Percentiles rank a stretch among this genome's conserved stretches.
Conservation (phyloP, 2,888 invertebrate genomes). For the Aleiodes testaceus region DNA sequence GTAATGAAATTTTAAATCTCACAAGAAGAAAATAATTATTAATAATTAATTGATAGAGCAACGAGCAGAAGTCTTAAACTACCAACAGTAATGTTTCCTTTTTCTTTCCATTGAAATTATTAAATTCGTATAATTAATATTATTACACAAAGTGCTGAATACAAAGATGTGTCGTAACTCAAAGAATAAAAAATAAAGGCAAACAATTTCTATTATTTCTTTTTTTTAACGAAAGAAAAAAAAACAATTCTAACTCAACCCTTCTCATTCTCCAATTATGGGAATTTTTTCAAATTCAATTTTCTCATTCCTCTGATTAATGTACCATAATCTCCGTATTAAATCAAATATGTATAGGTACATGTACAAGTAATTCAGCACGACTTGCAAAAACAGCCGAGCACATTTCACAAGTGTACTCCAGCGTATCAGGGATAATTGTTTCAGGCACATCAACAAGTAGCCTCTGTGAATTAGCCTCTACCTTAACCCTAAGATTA, state of each 20-base stretch:
- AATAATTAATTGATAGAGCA: constrained; percentile 17
- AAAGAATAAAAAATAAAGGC: constrained; percentile 8
- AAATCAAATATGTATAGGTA: constrained; percentile 87
- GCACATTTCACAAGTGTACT: constrained; percentile 89
- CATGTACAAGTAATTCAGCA: constrained; percentile 83
- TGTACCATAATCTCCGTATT: constrained; percentile 20
- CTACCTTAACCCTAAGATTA: constrained; percentile 66
- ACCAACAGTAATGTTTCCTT: not conserved
- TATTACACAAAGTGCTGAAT: constrained; percentile 23
- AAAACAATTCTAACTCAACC: constrained; percentile 3
- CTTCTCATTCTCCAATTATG: not conserved
- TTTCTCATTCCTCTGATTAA: not conserved
- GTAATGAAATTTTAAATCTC: not conserved
- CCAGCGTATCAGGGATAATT: constrained; percentile 75
- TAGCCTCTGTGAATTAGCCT: constrained; percentile 60
- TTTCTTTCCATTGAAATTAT: not conserved
- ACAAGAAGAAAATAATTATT: not conserved
- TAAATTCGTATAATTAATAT: constrained; percentile 14
- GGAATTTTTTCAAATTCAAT: constrained; percentile 4
- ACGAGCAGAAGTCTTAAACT: not conserved
- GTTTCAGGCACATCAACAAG: constrained; percentile 73
- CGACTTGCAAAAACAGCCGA: constrained; percentile 83
- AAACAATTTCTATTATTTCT: constrained; percentile 8
- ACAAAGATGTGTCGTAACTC: constrained; percentile 25
- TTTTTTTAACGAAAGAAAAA: constrained; percentile 17